Evolutionary conservation across 2,888 invertebrate species (phyloP), one percentile per base, ranked within the genome.

Genomic region (Notodonta ziczac): DNA sequence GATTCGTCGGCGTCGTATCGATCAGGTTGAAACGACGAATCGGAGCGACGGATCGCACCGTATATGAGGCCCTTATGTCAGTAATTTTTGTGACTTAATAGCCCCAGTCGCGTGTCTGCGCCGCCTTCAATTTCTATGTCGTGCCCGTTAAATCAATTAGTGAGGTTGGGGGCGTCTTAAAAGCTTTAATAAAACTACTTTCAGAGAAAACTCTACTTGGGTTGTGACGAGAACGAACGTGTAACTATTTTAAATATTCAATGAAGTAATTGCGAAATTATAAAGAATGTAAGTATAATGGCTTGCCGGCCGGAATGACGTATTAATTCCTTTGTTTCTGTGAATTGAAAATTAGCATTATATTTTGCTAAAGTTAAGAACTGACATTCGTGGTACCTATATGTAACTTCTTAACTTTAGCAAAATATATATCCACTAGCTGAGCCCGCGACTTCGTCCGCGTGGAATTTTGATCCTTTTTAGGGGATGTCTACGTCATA

Each of bases 71-170:
- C 6, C 14, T 39, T 39, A 59, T 67, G 65, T 75, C 68, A 71
- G 69, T 69, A 74, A 74, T 77, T 77, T 80, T 73, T 72, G 71
- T 76, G 66, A 76, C 69, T 76, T 79, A 76, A 80, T 75, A 74
- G 67, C 69, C 65, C 69, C 65, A 80, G 74, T 87, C 67, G 86
- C 87, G 86, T 87, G 87, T 71, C 78, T 61, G 69, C 61, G 69
- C 70, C 58, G 77, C 69, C 78, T 85, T 81, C 84, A 83, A 81
- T 80, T 78, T 73, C 73, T 70, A 72, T 78, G 79, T 77, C 83
- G 83, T 80, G 76, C 65, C 74, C 78, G 79, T 80, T 83, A 84
- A 87, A 86, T 87, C 87, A 87, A 87, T 87, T 87, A 86, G 79
- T 44, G 51, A 73, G 74, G 66, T 70, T 60, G 71, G 72, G 71